Conservation (phyloP, 2,797 vertebrate genomes). For the Arrhamphus sclerolepis region DNA sequence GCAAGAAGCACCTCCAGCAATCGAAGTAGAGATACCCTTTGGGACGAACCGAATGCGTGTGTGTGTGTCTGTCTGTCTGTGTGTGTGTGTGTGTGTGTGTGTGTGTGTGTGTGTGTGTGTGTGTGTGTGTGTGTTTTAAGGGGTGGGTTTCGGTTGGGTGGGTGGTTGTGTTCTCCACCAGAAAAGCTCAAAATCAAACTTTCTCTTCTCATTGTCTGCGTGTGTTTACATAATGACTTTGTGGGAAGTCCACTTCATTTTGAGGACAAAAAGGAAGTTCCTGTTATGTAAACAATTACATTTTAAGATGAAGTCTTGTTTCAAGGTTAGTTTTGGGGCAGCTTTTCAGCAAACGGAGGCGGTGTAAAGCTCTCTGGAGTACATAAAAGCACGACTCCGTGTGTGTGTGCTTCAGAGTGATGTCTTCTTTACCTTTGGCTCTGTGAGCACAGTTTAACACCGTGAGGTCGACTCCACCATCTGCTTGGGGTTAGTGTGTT, state of each 20-base stretch:
- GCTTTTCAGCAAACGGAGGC: not conserved
- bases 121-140: slow-evolving; percentile 26
- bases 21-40: slow-evolving; percentile 77
- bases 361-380: not conserved
- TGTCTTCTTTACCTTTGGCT: slow-evolving; percentile 67
- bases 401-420: slow-evolving; percentile 44
- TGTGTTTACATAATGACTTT: not conserved
- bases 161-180: slow-evolving; percentile 26
- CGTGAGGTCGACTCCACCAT: slow-evolving; percentile 67
- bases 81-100: slow-evolving; percentile 32
- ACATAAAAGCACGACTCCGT: not conserved
- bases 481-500: slow-evolving; percentile 64
- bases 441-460: slow-evolving; percentile 57
- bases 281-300: not conserved
- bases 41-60: no score
- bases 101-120: slow-evolving; percentile 38
- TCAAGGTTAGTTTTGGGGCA: not conserved
- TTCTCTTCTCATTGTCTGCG: slow-evolving; percentile 5
- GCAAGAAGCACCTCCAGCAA: slow-evolving; percentile 65
- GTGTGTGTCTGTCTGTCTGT: no score
- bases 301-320: not conserved
- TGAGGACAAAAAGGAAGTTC: not conserved
- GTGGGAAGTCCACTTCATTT: slow-evolving; percentile 1
- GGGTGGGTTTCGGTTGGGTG: slow-evolving; percentile 25
- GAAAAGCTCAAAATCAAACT: slow-evolving; percentile 38